Evolutionary conservation across 2,113 vertebrate species (phyloP).

Genomic region (Mohoua ochrocephala): DNA sequence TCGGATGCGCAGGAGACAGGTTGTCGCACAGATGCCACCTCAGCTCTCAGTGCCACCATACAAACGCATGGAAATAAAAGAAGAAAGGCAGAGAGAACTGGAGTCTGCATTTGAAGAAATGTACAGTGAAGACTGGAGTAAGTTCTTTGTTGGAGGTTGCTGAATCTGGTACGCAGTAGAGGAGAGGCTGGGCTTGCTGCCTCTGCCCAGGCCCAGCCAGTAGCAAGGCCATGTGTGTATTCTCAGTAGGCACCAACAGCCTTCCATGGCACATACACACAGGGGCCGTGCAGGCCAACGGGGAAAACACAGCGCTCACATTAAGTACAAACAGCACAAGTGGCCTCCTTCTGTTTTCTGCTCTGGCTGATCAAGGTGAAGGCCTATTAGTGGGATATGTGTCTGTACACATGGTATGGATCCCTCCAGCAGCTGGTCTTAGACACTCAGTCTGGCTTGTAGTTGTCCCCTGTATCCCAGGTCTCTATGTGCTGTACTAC

Average conservation of each 20-base stretch:
- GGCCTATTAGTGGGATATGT: not conserved
- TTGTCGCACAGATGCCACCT: slow-evolving; percentile 78
- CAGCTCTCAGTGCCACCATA: slow-evolving; percentile 81
- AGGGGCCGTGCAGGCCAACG: accelerated
- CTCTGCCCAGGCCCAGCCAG: not conserved
- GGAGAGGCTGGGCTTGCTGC: not conserved
- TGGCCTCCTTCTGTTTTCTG: not conserved
- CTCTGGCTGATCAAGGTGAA: not conserved
- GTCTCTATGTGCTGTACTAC: accelerated
- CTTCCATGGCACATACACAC: not conserved
- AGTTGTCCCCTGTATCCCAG: not conserved
- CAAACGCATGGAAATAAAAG: slow-evolving; percentile 75
- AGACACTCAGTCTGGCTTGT: not conserved
- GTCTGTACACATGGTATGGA: not conserved
- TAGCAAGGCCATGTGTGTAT: not conserved
- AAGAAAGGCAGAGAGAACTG: slow-evolving; percentile 87
- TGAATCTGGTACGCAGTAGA: not conserved
- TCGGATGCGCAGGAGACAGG: slow-evolving; percentile 77
- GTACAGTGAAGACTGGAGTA: slow-evolving; percentile 83
- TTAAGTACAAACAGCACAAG: not conserved
- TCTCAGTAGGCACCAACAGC: not conserved
- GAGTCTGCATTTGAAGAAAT: slow-evolving; percentile 93
- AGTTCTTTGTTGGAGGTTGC: slow-evolving; percentile 10
- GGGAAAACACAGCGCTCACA: not conserved
- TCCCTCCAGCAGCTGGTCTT: not conserved